Evolutionary conservation across 2,797 vertebrate genomes (phyloP).

Genomic region (Cephalopachus bancanus): DNA sequence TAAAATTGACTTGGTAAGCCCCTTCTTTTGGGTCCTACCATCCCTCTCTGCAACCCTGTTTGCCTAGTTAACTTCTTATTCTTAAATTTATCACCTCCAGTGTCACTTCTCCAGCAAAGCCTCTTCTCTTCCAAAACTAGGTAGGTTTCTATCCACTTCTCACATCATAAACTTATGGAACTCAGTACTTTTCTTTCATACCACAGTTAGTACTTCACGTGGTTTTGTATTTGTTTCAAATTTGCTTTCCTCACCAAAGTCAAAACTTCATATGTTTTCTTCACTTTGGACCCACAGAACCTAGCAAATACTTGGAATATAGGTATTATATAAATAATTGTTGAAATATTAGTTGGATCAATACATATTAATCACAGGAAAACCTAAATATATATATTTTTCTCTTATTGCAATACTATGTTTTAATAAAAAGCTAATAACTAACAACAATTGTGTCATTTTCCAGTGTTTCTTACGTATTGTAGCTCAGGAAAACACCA

Average conservation of each 20-base stretch:
- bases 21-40: background rate
- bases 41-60: background rate
- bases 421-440: background rate
- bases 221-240: conserved; percentile 23
- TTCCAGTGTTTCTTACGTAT: background rate
- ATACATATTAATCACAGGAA: background rate
- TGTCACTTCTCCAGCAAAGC: background rate
- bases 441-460: background rate
- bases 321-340: background rate
- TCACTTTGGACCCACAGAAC: background rate
- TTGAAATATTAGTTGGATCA: conserved; percentile 16
- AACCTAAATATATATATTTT: background rate
- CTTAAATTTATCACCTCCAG: background rate
- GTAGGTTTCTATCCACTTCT: background rate
- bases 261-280: background rate
- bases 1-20: background rate
- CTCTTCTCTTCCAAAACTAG: background rate
- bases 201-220: background rate
- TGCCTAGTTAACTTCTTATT: background rate
- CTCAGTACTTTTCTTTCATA: background rate
- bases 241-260: background rate
- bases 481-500: background rate
- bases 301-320: background rate
- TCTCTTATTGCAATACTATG: background rate
- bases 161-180: background rate